Percentiles rank a stretch among this genome's conserved stretches.
phyloP scores from a whole-genome alignment of 2,113 vertebrate species.

The Ia io region DNA sequence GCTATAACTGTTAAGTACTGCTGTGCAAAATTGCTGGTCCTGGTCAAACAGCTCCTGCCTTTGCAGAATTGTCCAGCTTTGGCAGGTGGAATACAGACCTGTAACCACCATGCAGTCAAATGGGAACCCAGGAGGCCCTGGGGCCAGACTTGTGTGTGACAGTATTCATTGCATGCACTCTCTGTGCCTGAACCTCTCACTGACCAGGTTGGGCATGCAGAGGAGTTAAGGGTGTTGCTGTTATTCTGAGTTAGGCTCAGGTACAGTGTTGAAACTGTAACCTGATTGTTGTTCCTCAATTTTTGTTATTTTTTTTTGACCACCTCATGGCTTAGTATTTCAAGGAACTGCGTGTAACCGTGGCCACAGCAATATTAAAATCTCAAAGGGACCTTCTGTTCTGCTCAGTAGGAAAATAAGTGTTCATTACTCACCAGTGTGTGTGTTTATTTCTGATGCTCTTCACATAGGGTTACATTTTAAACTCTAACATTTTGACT shows the following conservation, averaged over 20 bases:
- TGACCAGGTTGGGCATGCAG: background rate
- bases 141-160: background rate
- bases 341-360: background rate
- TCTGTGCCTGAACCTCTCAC: background rate
- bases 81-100: background rate
- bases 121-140: background rate
- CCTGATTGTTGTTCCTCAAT: background rate
- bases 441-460: conserved; percentile 58
- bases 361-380: conserved; percentile 57
- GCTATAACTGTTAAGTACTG: background rate
- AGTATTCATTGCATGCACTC: accelerated
- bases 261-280: background rate
- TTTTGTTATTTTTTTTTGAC: background rate
- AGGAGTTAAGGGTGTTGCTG: background rate
- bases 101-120: background rate
- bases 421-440: conserved; percentile 76
- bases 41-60: background rate
- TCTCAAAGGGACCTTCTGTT: conserved; percentile 72
- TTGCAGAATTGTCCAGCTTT: background rate
- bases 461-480: conserved; percentile 23
- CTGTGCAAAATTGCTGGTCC: background rate
- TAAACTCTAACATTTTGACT: conserved; percentile 53
- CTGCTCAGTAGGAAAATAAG: conserved; percentile 62
- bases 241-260: background rate
- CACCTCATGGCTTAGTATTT: background rate